These are phyloP conservation scores for Camelus dromedarius DNA, from an alignment of 2,113 vertebrate genomes.

Conservation along the genomic window DNA sequence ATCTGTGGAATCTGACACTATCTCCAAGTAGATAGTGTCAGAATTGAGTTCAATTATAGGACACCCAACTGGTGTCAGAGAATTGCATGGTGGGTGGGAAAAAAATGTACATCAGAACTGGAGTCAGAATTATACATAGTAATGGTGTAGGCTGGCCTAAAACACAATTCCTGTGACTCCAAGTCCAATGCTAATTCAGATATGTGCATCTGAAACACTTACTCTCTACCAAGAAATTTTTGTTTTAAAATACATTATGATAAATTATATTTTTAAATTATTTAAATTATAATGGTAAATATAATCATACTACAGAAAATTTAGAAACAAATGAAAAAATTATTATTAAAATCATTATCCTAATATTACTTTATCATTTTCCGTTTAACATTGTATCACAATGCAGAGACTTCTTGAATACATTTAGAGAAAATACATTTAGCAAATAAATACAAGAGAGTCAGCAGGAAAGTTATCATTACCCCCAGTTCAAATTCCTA, in stretches of 20 bases:
- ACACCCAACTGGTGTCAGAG: not conserved
- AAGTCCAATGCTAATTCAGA: not conserved
- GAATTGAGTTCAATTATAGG: not conserved
- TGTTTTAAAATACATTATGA: not conserved
- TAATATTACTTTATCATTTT: not conserved
- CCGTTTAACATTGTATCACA: not conserved
- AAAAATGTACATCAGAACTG: not conserved
- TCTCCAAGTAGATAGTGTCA: not conserved
- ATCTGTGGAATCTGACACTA: not conserved
- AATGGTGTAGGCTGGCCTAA: not conserved
- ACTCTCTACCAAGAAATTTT: not conserved
- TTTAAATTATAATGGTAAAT: conserved; percentile 1
- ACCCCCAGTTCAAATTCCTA: not conserved
- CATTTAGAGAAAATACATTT: not conserved
- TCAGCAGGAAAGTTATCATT: not conserved
- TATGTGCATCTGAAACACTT: not conserved
- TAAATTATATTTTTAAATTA: not conserved
- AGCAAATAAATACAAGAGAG: not conserved
- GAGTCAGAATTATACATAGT: not conserved
- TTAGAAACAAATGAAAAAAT: not conserved
- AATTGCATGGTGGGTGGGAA: not conserved
- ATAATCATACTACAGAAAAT: not conserved
- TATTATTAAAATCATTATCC: not conserved
- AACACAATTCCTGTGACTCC: not conserved
- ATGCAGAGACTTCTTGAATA: not conserved